Percentiles rank a stretch among this genome's conserved stretches.
Conservation (phyloP, 2,888 invertebrate genomes). For the Chrysotoxum bicinctum region DNA sequence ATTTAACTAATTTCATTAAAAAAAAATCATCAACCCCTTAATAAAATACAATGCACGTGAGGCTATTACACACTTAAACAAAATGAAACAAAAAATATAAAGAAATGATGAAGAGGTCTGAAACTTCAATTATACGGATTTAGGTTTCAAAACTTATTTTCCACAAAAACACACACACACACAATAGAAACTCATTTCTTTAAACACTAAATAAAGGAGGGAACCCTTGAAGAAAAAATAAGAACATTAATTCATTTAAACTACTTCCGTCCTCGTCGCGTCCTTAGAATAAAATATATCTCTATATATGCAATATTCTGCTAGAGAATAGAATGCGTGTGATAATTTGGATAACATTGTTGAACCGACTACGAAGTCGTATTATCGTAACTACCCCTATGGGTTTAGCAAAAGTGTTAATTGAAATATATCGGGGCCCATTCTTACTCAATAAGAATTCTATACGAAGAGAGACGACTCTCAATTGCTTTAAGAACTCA, state of each 20-base stretch:
- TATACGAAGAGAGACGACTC: neutral
- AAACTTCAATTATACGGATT: slow-evolving; percentile 36
- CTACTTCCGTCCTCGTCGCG: slow-evolving; percentile 55
- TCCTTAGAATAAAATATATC: slow-evolving; percentile 49
- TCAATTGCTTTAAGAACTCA: slow-evolving; percentile 53
- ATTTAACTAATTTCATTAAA: slow-evolving; percentile 38
- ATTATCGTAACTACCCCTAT: slow-evolving; percentile 68
- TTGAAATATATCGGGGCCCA: slow-evolving; percentile 74
- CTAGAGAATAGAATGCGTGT: slow-evolving; percentile 49
- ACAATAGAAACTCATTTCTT: neutral
- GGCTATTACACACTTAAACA: slow-evolving; percentile 17
- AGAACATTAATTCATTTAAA: slow-evolving; percentile 62
- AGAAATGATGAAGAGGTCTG: slow-evolving; percentile 11
- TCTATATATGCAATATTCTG: slow-evolving; percentile 25
- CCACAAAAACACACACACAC: neutral
- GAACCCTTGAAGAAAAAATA: slow-evolving; percentile 31
- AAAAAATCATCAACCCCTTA: slow-evolving; percentile 6
- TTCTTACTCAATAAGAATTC: slow-evolving; percentile 62
- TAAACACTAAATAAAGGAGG: slow-evolving; percentile 14
- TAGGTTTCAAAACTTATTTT: slow-evolving; percentile 11
- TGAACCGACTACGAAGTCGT: neutral
- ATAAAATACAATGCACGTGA: slow-evolving; percentile 18
- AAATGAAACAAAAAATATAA: neutral
- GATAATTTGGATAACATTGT: slow-evolving; percentile 58
- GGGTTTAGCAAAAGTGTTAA: slow-evolving; percentile 73